These are phyloP conservation scores for Maconellicoccus hirsutus DNA, from an alignment of 1,140 invertebrate species.

Conservation along the genomic window DNA sequence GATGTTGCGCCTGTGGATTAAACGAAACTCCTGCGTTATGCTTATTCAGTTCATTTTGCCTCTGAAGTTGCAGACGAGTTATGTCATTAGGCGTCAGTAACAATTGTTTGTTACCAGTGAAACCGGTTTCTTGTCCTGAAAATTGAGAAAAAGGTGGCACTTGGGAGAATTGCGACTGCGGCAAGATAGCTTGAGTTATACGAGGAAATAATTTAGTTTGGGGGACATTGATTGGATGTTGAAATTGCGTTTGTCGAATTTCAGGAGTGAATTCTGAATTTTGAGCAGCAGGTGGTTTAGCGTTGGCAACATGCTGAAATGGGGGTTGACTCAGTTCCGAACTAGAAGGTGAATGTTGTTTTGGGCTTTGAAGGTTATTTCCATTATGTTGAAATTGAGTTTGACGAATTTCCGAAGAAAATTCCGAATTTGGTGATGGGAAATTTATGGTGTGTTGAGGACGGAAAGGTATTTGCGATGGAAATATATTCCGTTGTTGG, in stretches of 20 bases:
- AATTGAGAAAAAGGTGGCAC: neutral
- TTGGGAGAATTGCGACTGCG: neutral
- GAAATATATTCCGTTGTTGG: neutral
- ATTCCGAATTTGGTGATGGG: neutral
- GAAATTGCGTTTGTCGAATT: neutral
- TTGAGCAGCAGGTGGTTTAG: neutral
- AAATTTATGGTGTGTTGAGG: slow-evolving; percentile 21
- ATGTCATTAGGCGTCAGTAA: neutral
- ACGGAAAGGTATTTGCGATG: slow-evolving; percentile 18
- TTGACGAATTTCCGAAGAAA: too few relatives aligned
- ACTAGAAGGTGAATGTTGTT: neutral
- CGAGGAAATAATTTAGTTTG: neutral
- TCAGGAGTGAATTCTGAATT: neutral
- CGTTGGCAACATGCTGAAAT: neutral
- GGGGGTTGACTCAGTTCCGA: slow-evolving; percentile 5
- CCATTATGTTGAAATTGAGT: neutral
- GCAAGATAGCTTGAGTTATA: neutral
- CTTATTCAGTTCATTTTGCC: neutral
- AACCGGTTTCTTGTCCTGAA: neutral
- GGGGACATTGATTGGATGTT: neutral
- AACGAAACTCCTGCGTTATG: slow-evolving; percentile 36
- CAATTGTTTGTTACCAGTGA: neutral
- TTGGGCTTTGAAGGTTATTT: neutral
- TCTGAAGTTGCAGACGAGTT: neutral
- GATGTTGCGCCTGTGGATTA: slow-evolving; percentile 33